Evolutionary conservation across 2,113 vertebrate genomes (phyloP).

Genomic region (Calypte anna): DNA sequence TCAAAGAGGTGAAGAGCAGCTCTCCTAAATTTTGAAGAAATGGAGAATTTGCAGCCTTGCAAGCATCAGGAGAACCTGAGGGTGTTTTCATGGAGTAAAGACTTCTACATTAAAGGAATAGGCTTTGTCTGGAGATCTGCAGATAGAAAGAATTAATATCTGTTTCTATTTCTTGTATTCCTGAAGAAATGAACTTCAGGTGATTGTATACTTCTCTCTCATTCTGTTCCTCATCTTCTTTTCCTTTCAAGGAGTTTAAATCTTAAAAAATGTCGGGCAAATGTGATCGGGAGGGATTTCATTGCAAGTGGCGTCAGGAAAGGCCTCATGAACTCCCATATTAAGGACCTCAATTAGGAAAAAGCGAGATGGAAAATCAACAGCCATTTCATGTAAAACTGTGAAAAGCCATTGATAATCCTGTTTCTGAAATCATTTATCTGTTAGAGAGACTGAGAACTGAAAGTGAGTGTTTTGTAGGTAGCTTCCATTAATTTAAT

Average conservation of each 20-base stretch:
- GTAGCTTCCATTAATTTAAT: not conserved
- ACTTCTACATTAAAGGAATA: not conserved
- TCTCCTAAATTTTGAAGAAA: not conserved
- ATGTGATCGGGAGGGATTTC: not conserved
- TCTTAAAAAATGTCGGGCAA: not conserved
- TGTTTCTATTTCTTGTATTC: not conserved
- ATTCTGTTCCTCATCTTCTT: not conserved
- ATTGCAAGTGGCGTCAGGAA: not conserved
- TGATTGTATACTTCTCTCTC: fast-evolving
- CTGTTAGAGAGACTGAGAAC: not conserved
- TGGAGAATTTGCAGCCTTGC: not conserved
- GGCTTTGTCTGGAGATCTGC: not conserved
- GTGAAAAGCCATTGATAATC: not conserved
- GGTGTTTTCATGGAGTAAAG: not conserved
- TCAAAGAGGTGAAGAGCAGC: not conserved
- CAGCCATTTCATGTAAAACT: not conserved
- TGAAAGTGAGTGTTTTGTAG: not conserved
- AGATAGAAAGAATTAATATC: not conserved
- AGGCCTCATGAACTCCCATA: not conserved
- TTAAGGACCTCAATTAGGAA: not conserved
- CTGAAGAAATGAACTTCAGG: not conserved
- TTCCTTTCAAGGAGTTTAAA: not conserved
- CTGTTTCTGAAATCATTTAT: not conserved
- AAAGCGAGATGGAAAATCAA: not conserved
- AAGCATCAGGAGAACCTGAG: not conserved